phyloP scores from a whole-genome alignment of 2,797 vertebrate species.

The Sorex maritimensis region DNA sequence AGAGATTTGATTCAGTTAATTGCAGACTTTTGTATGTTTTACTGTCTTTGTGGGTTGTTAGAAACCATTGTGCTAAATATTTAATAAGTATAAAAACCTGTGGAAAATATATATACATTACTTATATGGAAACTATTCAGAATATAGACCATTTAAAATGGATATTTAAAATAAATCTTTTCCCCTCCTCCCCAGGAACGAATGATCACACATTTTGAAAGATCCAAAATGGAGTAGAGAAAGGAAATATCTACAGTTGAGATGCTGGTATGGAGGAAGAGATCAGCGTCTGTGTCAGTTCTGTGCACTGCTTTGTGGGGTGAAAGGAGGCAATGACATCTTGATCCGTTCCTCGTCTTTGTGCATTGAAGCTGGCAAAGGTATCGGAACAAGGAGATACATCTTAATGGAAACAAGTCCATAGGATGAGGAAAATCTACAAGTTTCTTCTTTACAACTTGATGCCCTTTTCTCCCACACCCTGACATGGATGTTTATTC shows the following conservation, averaged over 20 bases:
- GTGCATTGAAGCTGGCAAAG: conserved; percentile 83
- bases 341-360: conserved; percentile 87
- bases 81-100: conserved; percentile 56
- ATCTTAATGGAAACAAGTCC: conserved; percentile 87
- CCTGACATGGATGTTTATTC: conserved; percentile 89
- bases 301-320: conserved; percentile 76
- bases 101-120: background rate
- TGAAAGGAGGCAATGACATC: conserved; percentile 82
- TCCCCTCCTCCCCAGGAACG: conserved; percentile 93
- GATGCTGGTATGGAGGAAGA: conserved; percentile 80
- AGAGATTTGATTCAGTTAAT: conserved; percentile 54
- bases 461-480: conserved; percentile 81
- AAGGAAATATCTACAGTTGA: conserved; percentile 71
- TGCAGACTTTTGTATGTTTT: conserved; percentile 46
- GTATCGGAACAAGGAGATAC: conserved; percentile 68
- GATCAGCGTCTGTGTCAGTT: conserved; percentile 80
- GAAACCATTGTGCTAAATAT: background rate
- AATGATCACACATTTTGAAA: conserved; percentile 97
- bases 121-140: conserved; percentile 60
- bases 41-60: conserved; percentile 48
- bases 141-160: conserved; percentile 61
- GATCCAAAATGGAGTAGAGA: conserved; percentile 98
- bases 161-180: conserved; percentile 34
- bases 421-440: conserved; percentile 86
- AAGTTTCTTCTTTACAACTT: conserved; percentile 87